Percentiles rank a stretch among this genome's conserved stretches.
Conservation (phyloP, 2,113 vertebrate genomes). For the Rynchops niger region DNA sequence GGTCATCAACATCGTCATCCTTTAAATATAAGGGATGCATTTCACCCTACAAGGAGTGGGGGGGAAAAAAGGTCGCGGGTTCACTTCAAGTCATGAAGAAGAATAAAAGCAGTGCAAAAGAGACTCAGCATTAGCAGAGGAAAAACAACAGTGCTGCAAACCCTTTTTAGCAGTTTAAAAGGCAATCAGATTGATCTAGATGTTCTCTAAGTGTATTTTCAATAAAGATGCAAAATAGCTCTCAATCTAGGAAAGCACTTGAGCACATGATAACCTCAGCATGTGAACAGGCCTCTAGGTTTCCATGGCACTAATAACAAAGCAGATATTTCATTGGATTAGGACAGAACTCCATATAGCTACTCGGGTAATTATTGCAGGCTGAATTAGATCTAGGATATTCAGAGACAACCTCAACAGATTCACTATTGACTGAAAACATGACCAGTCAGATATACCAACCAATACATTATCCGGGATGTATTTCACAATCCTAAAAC, state of each 20-base stretch:
- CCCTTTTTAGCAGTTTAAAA: background rate
- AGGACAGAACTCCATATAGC: background rate
- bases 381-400: background rate
- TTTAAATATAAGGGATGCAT: background rate
- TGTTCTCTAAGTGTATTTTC: background rate
- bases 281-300: background rate
- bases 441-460: background rate
- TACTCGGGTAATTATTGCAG: background rate
- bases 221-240: background rate
- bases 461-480: background rate
- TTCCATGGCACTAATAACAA: constrained; percentile 14
- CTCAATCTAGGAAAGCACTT: background rate
- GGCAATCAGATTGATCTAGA: background rate
- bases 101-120: background rate
- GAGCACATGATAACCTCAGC: background rate
- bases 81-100: background rate
- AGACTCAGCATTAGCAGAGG: background rate
- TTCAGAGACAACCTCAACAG: background rate
- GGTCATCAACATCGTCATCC: background rate
- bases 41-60: background rate
- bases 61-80: background rate
- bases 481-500: background rate
- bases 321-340: background rate
- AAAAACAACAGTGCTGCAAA: background rate
- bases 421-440: background rate